These are phyloP conservation scores for Diabrotica undecimpunctata DNA, from an alignment of 1,140 invertebrate species.

Conservation along the genomic window DNA sequence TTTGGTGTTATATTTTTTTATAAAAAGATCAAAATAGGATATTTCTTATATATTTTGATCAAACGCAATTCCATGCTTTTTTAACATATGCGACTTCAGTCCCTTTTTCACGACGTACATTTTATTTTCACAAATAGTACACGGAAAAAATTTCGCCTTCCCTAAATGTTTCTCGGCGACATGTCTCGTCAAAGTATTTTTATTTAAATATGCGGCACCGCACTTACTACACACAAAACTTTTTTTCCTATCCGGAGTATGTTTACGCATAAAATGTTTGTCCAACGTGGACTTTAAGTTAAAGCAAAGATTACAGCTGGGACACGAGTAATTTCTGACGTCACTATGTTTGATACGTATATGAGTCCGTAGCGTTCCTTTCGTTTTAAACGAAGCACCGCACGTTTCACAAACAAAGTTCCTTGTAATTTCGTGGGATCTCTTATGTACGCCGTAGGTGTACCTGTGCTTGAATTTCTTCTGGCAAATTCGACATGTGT, in stretches of 20 bases:
- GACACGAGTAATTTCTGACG: constrained; percentile 37
- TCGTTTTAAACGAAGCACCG: constrained; percentile 35
- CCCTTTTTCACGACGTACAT: constrained; percentile 24
- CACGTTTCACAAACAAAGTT: constrained; percentile 36
- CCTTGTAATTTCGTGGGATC: constrained; percentile 46
- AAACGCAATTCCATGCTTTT: constrained; percentile 16
- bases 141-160: constrained; percentile 16
- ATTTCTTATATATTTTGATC: not conserved
- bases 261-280: constrained; percentile 34
- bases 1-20: no score
- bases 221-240: constrained; percentile 32
- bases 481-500: constrained; percentile 14
- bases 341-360: constrained; percentile 33
- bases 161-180: constrained; percentile 27
- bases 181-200: constrained; percentile 33
- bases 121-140: constrained; percentile 19
- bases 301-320: constrained; percentile 35
- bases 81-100: constrained; percentile 18
- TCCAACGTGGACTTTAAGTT: constrained; percentile 36
- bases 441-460: constrained; percentile 47
- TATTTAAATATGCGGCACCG: constrained; percentile 30
- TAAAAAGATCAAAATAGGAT: no score
- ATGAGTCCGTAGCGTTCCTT: constrained; percentile 36
- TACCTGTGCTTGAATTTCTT: constrained; percentile 22
- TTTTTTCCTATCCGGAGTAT: constrained; percentile 28